Conservation (phyloP, 2,888 invertebrate genomes). For the Blomia tropicalis region DNA sequence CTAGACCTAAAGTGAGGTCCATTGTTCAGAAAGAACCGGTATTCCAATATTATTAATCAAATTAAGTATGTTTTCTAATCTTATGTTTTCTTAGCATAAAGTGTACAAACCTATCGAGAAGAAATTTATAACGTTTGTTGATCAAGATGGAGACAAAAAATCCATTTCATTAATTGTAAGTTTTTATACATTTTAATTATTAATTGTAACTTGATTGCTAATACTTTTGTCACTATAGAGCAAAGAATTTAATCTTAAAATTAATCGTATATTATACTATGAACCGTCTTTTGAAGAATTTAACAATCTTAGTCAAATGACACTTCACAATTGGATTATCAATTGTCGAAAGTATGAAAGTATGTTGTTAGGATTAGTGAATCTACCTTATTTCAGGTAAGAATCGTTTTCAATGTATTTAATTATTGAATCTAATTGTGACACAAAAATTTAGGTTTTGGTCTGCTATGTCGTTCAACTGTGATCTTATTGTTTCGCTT, state of each 20-base stretch:
- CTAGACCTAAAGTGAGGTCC: neutral
- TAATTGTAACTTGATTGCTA: neutral
- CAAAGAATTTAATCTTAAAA: constrained; percentile 16
- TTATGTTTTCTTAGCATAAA: neutral
- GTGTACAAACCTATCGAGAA: constrained; percentile 16
- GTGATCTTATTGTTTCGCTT: constrained; percentile 39
- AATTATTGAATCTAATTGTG: constrained; percentile 31
- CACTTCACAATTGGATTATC: constrained; percentile 1
- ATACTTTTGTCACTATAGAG: neutral
- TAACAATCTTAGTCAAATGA: constrained; percentile 4
- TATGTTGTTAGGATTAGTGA: constrained; percentile 41
- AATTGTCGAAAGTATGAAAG: constrained; percentile 4
- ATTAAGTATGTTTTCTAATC: neutral
- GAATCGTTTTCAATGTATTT: neutral
- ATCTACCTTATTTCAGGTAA: constrained; percentile 51
- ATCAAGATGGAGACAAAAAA: constrained; percentile 17
- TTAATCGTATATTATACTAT: neutral
- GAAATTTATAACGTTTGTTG: constrained; percentile 9
- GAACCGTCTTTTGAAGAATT: constrained; percentile 12
- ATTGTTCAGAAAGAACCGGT: neutral
- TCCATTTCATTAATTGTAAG: constrained; percentile 17
- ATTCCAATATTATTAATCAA: neutral
- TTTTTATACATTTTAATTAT: neutral
- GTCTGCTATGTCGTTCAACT: constrained; percentile 49
- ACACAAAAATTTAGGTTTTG: constrained; percentile 45